Evolutionary conservation across 2,888 invertebrate species (phyloP), one percentile per base, ranked within the genome.

Genomic region (Monopis laevigella): DNA sequence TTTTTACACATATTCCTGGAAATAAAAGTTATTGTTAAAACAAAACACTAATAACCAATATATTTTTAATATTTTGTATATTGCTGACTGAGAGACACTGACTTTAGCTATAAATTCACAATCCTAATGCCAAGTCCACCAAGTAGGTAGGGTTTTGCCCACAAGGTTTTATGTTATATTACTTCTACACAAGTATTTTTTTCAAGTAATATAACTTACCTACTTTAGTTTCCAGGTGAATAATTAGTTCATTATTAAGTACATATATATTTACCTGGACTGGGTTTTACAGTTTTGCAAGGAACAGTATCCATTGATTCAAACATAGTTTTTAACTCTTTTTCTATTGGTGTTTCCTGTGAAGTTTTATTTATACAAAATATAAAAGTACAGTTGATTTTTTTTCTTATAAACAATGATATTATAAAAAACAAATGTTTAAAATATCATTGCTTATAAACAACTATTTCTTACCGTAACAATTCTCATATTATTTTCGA

Each of bases 1-100:
- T 85, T 74, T 94, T 94, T 0, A 93, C 84, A 60, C 93, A 93
- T 50, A 89, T 83, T 36, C 93, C 93, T 92, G 60, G 8, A 65
- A 65, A 24, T 36, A n/a, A n/a, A n/a, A n/a, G n/a, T n/a, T n/a
- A n/a, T n/a, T 18, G 28, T 10, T 5, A 8, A 11, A 17, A 29
- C 35, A 13, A 39, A 16, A 6, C 19, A n/a, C 10, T 24, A 24
- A 24, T 7, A 24, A 24, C 6, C 26, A 6, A 11, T 36, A 24
- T 11, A 38, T 24, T 4, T 26, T 8, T 13, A 19, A 21, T 14
- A 5, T 6, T 41, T 43, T 16, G 39, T 18, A 11, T 28, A 7
- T 36, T n/a, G 13, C 8, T n/a, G n/a, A n/a, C n/a, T n/a, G n/a
- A n/a, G n/a, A n/a, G n/a, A n/a, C n/a, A n/a, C n/a, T n/a, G n/a